Percentiles rank a stretch among this genome's conserved stretches.
Conservation (phyloP, 2,113 vertebrate species). For the Furnarius figulus region DNA sequence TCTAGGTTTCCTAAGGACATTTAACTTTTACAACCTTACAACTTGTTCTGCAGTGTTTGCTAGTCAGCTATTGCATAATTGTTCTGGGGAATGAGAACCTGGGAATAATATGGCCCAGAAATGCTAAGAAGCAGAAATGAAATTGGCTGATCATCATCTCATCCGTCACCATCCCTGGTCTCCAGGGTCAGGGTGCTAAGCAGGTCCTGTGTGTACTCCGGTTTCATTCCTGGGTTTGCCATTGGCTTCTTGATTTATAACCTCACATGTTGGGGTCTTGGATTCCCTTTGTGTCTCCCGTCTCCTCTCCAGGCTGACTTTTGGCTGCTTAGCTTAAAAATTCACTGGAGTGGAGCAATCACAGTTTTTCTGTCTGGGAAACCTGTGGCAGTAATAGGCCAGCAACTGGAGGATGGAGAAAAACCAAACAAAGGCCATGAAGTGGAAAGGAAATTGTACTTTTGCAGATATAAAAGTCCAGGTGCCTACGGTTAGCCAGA, state of each 20-base stretch:
- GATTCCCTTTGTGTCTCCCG: background rate
- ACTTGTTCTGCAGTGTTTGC: slow-evolving; percentile 40
- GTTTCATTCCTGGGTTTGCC: background rate
- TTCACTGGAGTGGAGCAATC: background rate
- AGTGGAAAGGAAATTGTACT: slow-evolving; percentile 9
- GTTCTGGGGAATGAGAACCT: slow-evolving; percentile 45
- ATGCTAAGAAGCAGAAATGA: slow-evolving; percentile 52
- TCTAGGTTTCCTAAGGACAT: slow-evolving; percentile 56
- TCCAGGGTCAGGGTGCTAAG: background rate
- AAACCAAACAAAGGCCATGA: background rate
- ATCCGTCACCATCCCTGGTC: background rate
- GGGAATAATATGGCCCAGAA: slow-evolving; percentile 58
- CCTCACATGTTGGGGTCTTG: background rate
- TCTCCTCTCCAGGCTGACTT: background rate
- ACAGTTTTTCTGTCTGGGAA: background rate
- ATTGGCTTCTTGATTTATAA: background rate
- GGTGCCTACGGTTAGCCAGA: background rate
- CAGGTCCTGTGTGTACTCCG: background rate
- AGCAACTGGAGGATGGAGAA: background rate
- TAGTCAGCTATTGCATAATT: slow-evolving; percentile 44
- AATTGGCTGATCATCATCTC: background rate
- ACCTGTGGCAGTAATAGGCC: background rate
- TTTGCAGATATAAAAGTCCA: background rate
- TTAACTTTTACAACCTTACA: slow-evolving; percentile 60
- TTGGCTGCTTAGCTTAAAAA: background rate